These are phyloP conservation scores for Polyodon spathula DNA, from an alignment of 2,113 vertebrate genomes.

Conservation along the genomic window DNA sequence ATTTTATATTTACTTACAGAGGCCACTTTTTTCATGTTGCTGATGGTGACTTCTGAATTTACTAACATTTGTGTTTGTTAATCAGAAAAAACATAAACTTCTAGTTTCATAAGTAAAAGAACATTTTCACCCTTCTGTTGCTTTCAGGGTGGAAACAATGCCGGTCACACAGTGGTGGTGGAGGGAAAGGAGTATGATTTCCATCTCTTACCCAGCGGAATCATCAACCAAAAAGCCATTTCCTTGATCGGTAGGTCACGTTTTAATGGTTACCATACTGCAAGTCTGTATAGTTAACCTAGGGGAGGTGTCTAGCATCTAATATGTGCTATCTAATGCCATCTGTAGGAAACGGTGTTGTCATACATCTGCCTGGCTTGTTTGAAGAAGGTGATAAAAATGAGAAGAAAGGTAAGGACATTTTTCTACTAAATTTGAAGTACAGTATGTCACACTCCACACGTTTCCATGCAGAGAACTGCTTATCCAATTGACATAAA, in stretches of 20 bases:
- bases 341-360: slow-evolving; percentile 84
- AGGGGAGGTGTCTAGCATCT: too few relatives aligned
- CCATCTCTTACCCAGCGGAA: slow-evolving; percentile 93
- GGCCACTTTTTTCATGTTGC: too few relatives aligned
- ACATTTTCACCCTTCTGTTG: too few relatives aligned
- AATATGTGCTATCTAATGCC: slow-evolving; percentile 10
- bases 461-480: too few relatives aligned
- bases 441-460: too few relatives aligned
- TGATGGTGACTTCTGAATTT: too few relatives aligned
- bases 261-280: neutral
- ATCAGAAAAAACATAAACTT: too few relatives aligned
- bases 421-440: neutral
- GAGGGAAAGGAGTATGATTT: slow-evolving; percentile 95
- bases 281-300: neutral
- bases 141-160: slow-evolving; percentile 88
- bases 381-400: slow-evolving; percentile 98
- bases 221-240: slow-evolving; percentile 84
- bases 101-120: too few relatives aligned
- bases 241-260: slow-evolving; percentile 87
- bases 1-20: too few relatives aligned
- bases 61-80: too few relatives aligned
- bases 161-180: slow-evolving; percentile 93
- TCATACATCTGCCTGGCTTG: slow-evolving; percentile 91
- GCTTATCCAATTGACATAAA: too few relatives aligned
- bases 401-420: slow-evolving; percentile 83